A percentile compares a stretch with the other conserved stretches of the same genome.
phyloP scores from a whole-genome alignment of 1,140 invertebrate genomes.

The Samia ricini region DNA sequence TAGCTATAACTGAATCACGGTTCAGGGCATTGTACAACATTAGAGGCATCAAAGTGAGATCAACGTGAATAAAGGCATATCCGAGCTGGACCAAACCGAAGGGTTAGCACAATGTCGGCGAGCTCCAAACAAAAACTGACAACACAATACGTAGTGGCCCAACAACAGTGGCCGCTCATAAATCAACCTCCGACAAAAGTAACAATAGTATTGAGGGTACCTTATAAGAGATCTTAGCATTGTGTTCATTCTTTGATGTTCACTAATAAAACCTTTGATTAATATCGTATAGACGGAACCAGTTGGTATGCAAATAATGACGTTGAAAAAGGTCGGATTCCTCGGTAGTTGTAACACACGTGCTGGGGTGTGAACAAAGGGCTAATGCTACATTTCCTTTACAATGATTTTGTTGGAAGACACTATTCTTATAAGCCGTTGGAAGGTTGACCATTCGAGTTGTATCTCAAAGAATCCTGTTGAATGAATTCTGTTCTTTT shows the following conservation, averaged over 20 bases:
- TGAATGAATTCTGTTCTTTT: background rate
- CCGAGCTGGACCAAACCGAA: conserved; percentile 54
- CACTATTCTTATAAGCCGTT: conserved; percentile 12
- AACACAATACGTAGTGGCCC: conserved; percentile 71
- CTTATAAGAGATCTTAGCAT: conserved; percentile 76
- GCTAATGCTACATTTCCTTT: conserved; percentile 62
- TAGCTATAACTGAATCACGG: conserved; percentile 2
- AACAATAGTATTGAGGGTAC: conserved; percentile 76
- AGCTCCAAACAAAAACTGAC: conserved; percentile 73
- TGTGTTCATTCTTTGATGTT: conserved; percentile 76
- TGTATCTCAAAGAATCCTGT: background rate
- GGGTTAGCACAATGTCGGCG: conserved; percentile 71
- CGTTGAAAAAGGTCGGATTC: conserved; percentile 59
- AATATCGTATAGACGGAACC: conserved; percentile 75
- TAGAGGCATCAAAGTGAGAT: conserved; percentile 70
- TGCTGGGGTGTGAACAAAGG: conserved; percentile 58
- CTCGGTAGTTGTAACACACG: conserved; percentile 66
- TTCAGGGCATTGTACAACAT: conserved; percentile 54
- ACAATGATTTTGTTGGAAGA: conserved; percentile 53
- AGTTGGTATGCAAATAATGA: conserved; percentile 75
- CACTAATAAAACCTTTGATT: conserved; percentile 77
- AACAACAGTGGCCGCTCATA: conserved; percentile 76
- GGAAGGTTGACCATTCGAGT: conserved; percentile 5
- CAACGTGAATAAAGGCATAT: conserved; percentile 68
- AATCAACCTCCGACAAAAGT: conserved; percentile 76